A percentile compares a stretch with the other conserved stretches of the same genome.
Conservation (phyloP, 1,140 invertebrate species). For the Heliconius hewitsoni region DNA sequence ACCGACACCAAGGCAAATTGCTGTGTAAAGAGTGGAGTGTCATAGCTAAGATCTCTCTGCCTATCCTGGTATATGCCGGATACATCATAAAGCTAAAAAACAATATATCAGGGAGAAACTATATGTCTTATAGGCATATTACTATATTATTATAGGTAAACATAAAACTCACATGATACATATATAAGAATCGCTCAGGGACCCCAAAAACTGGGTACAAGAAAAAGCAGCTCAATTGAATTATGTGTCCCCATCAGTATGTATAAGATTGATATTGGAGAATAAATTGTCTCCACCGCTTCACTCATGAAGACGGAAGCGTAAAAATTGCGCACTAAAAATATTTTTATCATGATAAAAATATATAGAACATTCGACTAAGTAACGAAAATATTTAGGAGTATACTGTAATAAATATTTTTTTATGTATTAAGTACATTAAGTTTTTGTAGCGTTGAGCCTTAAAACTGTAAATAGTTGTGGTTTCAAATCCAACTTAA, state of each 20-base stretch:
- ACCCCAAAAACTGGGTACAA: conserved; percentile 26
- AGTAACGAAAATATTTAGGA: not conserved
- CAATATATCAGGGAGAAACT: not conserved
- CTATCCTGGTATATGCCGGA: too few species aligned
- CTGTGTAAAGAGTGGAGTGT: too few species aligned
- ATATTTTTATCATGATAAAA: conserved; percentile 39
- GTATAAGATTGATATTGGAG: conserved; percentile 55
- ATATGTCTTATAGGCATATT: not conserved
- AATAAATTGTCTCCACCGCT: conserved; percentile 53
- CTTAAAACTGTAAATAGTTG: too few species aligned
- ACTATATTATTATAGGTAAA: not conserved
- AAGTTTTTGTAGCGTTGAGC: too few species aligned
- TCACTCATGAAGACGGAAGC: conserved; percentile 38
- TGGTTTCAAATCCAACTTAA: too few species aligned
- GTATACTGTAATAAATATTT: not conserved
- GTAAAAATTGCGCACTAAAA: conserved; percentile 38
- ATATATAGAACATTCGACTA: conserved; percentile 19
- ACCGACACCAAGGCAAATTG: too few species aligned
- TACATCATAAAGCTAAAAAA: too few species aligned
- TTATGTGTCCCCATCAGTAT: conserved; percentile 50
- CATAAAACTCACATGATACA: conserved; percentile 31
- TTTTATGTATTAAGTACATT: not conserved
- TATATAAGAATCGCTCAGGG: conserved; percentile 23
- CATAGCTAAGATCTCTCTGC: too few species aligned
- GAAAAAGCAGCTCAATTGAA: conserved; percentile 48